Evolutionary conservation across 2,888 invertebrate genomes (phyloP), one percentile per base, ranked within the genome.

Genomic region (Patella depressa): DNA sequence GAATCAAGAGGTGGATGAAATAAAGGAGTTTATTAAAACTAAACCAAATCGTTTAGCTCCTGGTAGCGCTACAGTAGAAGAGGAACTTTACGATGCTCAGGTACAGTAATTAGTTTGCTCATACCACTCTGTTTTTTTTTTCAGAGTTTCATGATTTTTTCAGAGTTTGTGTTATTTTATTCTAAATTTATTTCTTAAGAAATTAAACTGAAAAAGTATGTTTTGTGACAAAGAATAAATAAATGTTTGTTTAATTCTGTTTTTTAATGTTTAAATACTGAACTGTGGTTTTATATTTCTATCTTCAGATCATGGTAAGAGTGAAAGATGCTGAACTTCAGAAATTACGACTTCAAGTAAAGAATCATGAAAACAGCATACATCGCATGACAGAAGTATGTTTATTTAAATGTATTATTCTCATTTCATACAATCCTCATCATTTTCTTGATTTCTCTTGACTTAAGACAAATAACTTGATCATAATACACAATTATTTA

Each of bases 1-100:
- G 71, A 94, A 95, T 88, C 95, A 96, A 88, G 96, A 90, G 81
- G 88, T 90, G 53, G 89, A 88, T 70, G 83, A 86, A 34, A 78
- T 90, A 77, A 90, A 89, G 77, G 85, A 87, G 15, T 88, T 87
- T 76, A 86, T 88, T 69, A 85, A 85, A 79, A 87, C 84, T 53
- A 84, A 85, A 53, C 79, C 81, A 12, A 76, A 79, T 53, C 85
- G 84, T 71, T 79, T 81, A 24, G 82, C 86, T 14, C 85, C 86
- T 14, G 87, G 87, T 24, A 86, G 82, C 75, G 81, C 85, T 57
- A 87, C 88, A 3, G 79, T 87, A 72, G 89, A 89, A 76, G 89
- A 89, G 79, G 89, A 89, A 78, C 82, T 89, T 17, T 89, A 87
- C 82, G 89, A 89, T 82, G 85, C 88, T 24, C 88, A 88, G 87